phyloP scores from a whole-genome alignment of 1,140 invertebrate genomes.

The Drosophila kurseongensis region DNA sequence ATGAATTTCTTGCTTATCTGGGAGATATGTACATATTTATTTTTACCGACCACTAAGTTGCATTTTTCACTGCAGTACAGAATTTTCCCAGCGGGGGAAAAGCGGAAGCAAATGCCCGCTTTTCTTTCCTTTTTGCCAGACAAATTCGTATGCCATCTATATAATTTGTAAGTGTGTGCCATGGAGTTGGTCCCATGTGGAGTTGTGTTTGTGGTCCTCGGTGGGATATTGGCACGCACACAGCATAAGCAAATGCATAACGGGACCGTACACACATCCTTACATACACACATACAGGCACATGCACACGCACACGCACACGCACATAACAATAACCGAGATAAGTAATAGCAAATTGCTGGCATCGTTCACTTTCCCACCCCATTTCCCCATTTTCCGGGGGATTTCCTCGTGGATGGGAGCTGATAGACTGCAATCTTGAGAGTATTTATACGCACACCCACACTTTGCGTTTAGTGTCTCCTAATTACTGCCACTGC shows the following conservation, averaged over 20 bases:
- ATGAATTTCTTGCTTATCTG: slow-evolving; percentile 1
- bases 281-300: slow-evolving; percentile 8
- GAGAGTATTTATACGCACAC: slow-evolving; percentile 57
- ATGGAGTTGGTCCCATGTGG: slow-evolving; percentile 30
- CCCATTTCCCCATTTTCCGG: background rate
- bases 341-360: slow-evolving; percentile 78
- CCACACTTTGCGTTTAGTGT: slow-evolving; percentile 31
- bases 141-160: slow-evolving; percentile 8
- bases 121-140: background rate
- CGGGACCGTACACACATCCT: slow-evolving; percentile 35
- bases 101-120: slow-evolving; percentile 10
- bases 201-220: slow-evolving; percentile 16
- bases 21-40: slow-evolving; percentile 13
- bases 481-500: slow-evolving; percentile 68
- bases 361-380: slow-evolving; percentile 44
- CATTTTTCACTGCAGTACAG: slow-evolving; percentile 14
- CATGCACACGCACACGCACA: slow-evolving; percentile 16
- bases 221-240: slow-evolving; percentile 61
- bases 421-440: slow-evolving; percentile 46
- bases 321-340: slow-evolving; percentile 64
- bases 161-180: background rate
- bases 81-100: slow-evolving; percentile 1
- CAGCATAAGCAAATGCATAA: slow-evolving; percentile 67
- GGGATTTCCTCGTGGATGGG: slow-evolving; percentile 6
- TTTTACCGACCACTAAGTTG: slow-evolving; percentile 13